These are phyloP conservation scores for Corvus moneduloides DNA, from an alignment of 2,113 vertebrate genomes.

Conservation along the genomic window DNA sequence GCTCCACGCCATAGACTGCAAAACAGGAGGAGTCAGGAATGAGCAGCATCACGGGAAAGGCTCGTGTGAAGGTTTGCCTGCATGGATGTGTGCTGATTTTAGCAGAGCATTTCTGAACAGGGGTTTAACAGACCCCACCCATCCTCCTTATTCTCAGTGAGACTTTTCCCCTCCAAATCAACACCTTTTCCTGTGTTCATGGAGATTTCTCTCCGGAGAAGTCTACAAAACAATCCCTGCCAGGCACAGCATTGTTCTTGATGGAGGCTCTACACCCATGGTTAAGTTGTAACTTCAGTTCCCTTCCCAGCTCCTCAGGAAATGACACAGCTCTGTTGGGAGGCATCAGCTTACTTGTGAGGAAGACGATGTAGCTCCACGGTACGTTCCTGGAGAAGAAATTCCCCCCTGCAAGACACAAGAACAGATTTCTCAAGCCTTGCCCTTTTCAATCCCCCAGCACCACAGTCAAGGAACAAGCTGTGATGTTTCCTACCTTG, in stretches of 20 bases:
- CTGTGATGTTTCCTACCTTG: slow-evolving; percentile 76
- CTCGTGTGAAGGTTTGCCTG: not conserved
- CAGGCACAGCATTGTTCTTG: not conserved
- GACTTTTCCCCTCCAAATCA: not conserved
- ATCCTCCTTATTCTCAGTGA: not conserved
- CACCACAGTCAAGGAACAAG: not conserved
- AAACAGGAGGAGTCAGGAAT: not conserved
- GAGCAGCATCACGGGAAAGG: not conserved
- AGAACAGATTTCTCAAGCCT: not conserved
- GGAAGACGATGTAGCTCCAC: slow-evolving; percentile 94
- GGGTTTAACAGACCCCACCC: not conserved
- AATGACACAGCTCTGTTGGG: not conserved
- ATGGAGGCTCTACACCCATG: not conserved
- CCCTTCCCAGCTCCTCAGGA: not conserved
- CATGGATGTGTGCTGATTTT: not conserved
- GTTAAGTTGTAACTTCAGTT: not conserved
- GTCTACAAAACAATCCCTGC: not conserved
- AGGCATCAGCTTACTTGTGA: slow-evolving; percentile 85
- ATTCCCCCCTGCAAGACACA: slow-evolving; percentile 80
- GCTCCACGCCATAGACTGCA: slow-evolving; percentile 89
- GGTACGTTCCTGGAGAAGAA: slow-evolving; percentile 87
- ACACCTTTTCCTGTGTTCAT: not conserved
- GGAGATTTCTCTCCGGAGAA: not conserved
- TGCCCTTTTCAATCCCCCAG: not conserved
- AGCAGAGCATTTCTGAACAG: not conserved